Conservation (phyloP, 2,888 invertebrate genomes). For the Cephus sareptanus region DNA sequence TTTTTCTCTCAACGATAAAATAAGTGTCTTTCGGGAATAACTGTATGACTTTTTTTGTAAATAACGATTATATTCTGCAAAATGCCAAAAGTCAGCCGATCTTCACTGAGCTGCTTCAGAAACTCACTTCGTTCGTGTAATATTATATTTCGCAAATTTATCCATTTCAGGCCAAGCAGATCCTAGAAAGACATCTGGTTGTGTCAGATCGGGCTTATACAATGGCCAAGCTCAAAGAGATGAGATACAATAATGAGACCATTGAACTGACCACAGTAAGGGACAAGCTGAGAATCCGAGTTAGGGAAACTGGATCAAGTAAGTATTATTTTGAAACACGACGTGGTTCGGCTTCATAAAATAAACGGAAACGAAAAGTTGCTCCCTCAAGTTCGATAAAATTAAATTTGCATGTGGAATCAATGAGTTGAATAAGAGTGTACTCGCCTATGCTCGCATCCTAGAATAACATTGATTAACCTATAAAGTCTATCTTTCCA, state of each 20-base stretch:
- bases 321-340: conserved; percentile 59
- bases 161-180: conserved; percentile 77
- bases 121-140: neutral
- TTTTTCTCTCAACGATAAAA: neutral
- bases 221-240: conserved; percentile 79
- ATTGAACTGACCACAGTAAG: conserved; percentile 78
- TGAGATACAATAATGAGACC: conserved; percentile 78
- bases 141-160: conserved; percentile 14
- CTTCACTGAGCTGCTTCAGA: neutral
- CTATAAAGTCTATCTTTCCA: neutral
- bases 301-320: conserved; percentile 83
- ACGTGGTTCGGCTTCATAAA: neutral
- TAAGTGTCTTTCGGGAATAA: neutral
- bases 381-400: neutral
- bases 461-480: neutral
- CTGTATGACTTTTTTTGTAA: neutral
- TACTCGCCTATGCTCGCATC: neutral
- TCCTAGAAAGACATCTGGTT: conserved; percentile 89
- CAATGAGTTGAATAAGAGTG: neutral
- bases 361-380: neutral
- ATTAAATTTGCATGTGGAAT: neutral
- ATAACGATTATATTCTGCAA: neutral
- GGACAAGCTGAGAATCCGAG: conserved; percentile 78
- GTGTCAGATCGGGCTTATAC: conserved; percentile 82
- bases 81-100: neutral